phyloP scores from a whole-genome alignment of 2,888 invertebrate genomes.

The Reticulitermes lucifugus region DNA sequence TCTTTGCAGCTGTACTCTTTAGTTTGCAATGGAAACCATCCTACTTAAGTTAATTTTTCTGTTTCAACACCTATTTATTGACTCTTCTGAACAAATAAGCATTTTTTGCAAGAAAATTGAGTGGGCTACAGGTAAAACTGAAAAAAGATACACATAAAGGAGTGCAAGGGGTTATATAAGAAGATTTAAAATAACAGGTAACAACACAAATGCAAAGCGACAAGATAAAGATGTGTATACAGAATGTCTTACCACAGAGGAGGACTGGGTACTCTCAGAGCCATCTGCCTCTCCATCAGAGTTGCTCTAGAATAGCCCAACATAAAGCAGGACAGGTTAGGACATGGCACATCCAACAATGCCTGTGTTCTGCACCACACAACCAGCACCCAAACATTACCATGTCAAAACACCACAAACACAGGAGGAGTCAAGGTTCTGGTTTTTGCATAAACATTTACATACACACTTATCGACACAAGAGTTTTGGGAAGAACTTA shows the following conservation, averaged over 20 bases:
- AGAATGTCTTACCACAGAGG: constrained; percentile 42
- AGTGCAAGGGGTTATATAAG: no score
- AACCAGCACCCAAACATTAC: neutral
- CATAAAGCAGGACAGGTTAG: constrained; percentile 17
- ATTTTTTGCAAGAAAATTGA: no score
- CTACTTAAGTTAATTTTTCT: no score
- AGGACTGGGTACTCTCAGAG: constrained; percentile 22
- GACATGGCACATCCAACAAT: neutral
- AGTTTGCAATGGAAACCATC: no score
- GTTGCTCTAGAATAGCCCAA: constrained; percentile 39
- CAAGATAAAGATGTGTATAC: neutral
- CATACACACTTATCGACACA: no score
- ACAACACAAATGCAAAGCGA: neutral
- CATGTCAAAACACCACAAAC: neutral
- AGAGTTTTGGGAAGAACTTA: no score
- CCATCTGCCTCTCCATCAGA: constrained; percentile 49
- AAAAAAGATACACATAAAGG: no score
- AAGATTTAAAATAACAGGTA: no score
- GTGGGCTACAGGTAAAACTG: no score
- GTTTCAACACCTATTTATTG: no score
- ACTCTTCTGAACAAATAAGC: no score
- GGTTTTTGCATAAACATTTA: neutral
- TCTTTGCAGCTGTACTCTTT: no score
- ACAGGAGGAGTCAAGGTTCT: neutral
- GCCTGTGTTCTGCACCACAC: neutral